Evolutionary conservation across 1,140 invertebrate species (phyloP), one percentile per base, ranked within the genome.

Genomic region (Epicauta chinensis): DNA sequence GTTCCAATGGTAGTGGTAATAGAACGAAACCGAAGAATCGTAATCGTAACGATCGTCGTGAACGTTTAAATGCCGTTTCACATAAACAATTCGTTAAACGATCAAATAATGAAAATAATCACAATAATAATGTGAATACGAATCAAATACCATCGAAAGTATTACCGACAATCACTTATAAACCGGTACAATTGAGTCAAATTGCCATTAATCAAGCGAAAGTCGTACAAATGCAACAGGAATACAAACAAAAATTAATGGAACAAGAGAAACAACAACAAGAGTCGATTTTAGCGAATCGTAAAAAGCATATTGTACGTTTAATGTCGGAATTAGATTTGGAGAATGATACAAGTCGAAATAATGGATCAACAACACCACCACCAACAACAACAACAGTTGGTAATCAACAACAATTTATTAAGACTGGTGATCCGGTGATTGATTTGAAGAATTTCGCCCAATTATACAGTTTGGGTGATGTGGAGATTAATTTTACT

Each of bases 381-480:
- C 23, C n/a, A n/a, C n/a, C n/a, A 23, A 23, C 23, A 23, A 23
- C 23, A 23, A 23, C 7, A 3, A 23, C 23, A 23, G 7, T n/a
- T n/a, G n/a, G n/a, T n/a, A n/a, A n/a, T n/a, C 4, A 23, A 23
- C 23, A 23, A 23, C 23, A 61, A 41, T 62, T 59, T 38, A 10
- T 39, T 5, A 30, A 39, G 0, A 60, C 60, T 4, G 41, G 43
- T 10, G 53, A 59, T 44, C 50, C 53, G 1, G 37, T 55, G 32
- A 23, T 39, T 1, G 62, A 67, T 50, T 43, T 67, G 10, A 55
- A 49, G 14, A 51, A 44, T 37, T 67, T 67, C 42, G 60, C 51
- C 0, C 30, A 50, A 42, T 31, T 59, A 11, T 50, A 59, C 36
- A 60, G 61, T 31, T 40, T 67, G 10, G 63, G 56, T 5, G 55